Conservation (phyloP, 2,888 invertebrate genomes). For the Parnassius glacialis region DNA sequence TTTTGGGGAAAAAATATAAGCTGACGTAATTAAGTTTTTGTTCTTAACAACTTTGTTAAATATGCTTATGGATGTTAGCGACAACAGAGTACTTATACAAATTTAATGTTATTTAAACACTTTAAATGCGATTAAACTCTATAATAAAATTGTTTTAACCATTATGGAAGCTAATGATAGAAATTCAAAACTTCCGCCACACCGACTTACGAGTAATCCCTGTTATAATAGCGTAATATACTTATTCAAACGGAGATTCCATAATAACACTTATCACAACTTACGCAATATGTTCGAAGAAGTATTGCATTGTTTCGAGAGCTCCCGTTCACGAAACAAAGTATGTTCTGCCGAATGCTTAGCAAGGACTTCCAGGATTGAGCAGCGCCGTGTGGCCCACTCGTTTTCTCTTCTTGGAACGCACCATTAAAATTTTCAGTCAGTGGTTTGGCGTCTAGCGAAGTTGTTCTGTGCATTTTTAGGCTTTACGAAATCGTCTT, state of each 20-base stretch:
- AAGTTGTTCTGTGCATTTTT: conserved; percentile 35
- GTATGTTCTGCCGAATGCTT: conserved; percentile 68
- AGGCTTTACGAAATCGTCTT: conserved; percentile 6
- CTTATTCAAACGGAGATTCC: conserved; percentile 6
- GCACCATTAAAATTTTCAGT: conserved; percentile 42
- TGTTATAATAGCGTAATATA: not conserved
- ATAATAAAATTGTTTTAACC: too few relatives aligned
- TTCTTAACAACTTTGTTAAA: too few relatives aligned
- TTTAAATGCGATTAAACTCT: too few relatives aligned
- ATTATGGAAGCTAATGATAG: not conserved
- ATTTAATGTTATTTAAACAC: too few relatives aligned
- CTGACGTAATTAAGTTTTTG: too few relatives aligned
- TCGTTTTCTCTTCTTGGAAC: conserved; percentile 49
- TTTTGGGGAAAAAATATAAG: too few relatives aligned
- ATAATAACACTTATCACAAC: conserved; percentile 31
- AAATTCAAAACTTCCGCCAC: not conserved
- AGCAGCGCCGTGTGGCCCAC: conserved; percentile 41
- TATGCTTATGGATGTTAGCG: too few relatives aligned
- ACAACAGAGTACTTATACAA: too few relatives aligned
- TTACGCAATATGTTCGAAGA: conserved; percentile 55
- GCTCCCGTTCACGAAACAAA: conserved; percentile 51
- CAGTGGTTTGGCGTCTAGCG: conserved; percentile 41
- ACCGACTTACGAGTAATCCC: not conserved
- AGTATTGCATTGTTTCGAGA: conserved; percentile 45
- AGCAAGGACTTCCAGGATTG: conserved; percentile 63